Base-by-base conservation (phyloP, 2,888 invertebrate species). In the Pheosia tremula region DNA sequence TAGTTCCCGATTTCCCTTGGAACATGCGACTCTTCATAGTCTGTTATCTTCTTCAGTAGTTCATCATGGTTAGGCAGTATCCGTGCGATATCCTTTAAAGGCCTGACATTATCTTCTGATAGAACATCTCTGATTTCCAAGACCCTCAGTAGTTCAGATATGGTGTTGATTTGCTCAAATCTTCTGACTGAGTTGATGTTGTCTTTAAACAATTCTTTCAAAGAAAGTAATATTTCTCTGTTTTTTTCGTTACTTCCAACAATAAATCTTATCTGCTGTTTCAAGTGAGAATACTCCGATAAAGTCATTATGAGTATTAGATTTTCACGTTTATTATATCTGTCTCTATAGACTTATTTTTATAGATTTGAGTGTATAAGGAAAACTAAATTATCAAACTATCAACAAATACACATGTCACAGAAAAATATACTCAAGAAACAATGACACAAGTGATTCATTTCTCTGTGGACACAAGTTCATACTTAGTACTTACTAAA, bases 171-270 rank as follows among this genome's bases (percentile, higher is more conserved):
- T 72, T 85, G 75, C 75, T 93, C 93, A 68, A 78, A 88, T 68
- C 87, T 81, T 70, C 93, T 82, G 3, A 84, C 78, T 3, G 93
- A 93, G 70, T 93, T 91, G 56, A 93, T 91, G 13, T 81, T 83
- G 41, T 83, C 83, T 69, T 72, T 82, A 64, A 86, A 93, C 45
- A 85, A 67, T 50, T 85, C 85, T 77, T 92, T 93, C 60, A 93
- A 63, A 13, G 74, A 76, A 61, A 75, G 76, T 49, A 93, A 61
- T 63, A 89, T 68, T 63, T 83, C 73, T 59, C 69, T 77, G 62
- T 89, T 84, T 62, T 72, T 81, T 38, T 88, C 86, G 72, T 77
- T 83, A 62, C 72, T 74, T 43, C 80, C 84, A 36, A 87, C 80
- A 64, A 76, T 72, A n/a, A 77, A 64, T 5, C 86, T 71, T 53